phyloP scores from a whole-genome alignment of 2,113 vertebrate genomes.

The Indri indri region DNA sequence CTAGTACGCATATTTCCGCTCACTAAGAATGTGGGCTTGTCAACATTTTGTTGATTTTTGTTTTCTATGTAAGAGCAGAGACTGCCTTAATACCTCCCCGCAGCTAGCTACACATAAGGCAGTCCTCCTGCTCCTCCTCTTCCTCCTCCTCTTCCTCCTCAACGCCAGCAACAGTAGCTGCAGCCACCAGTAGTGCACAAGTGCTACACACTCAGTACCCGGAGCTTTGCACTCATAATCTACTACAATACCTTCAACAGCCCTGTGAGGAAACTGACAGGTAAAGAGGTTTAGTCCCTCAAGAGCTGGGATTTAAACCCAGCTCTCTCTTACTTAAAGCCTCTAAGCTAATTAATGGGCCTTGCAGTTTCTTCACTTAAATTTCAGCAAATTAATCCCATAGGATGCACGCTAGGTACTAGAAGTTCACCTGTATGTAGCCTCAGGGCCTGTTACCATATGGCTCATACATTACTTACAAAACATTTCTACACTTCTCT shows the following conservation, averaged over 20 bases:
- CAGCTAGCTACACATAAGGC: neutral
- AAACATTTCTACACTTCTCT: neutral
- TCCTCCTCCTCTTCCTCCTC: neutral
- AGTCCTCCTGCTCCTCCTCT: neutral
- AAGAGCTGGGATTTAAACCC: neutral
- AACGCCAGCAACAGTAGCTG: neutral
- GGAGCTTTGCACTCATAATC: neutral
- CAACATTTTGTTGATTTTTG: neutral
- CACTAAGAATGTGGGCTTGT: neutral
- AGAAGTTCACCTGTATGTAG: neutral
- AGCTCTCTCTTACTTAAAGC: neutral
- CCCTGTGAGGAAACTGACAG: neutral
- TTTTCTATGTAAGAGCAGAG: neutral
- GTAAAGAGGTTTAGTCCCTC: neutral
- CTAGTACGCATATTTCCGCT: neutral
- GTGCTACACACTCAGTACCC: fast-evolving
- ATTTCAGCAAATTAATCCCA: neutral
- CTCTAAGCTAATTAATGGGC: neutral
- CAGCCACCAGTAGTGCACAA: neutral
- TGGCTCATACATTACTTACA: neutral
- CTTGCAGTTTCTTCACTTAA: neutral
- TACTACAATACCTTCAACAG: neutral
- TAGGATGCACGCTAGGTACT: fast-evolving
- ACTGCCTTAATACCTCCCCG: neutral
- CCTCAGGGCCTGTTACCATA: neutral